Base-by-base conservation (phyloP, 1,140 invertebrate genomes). In the Centruroides sculpturatus region DNA sequence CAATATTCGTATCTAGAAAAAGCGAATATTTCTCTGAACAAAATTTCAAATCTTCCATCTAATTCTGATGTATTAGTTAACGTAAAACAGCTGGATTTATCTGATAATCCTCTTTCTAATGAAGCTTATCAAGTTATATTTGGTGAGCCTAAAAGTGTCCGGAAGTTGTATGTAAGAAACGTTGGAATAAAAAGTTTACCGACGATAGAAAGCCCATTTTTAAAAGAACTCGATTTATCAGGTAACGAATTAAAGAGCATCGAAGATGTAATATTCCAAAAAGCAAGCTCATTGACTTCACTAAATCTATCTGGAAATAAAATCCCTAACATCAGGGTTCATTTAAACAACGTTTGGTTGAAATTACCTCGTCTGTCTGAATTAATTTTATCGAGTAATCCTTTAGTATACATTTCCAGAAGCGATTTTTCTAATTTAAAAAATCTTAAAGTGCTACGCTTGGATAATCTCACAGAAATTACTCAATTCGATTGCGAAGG, bases 61-160 rank as follows among this genome's bases (percentile, higher is more conserved):
- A 89, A 92, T 70, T 84, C 89, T 47, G 85, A 84, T 68, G 83
- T 90, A 1, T 83, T 93, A 74, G 85, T 88, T 3, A 92, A 88
- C 70, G 84, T 92, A 1, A 93, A 93, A 71, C 80, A 83, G 60
- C 75, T 94, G 0, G 89, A 93, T 75, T 72, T 94, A 1, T 91
- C 87, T 3, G 86, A 83, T 64, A 94, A 93, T 78, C 86, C 87
- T 0, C 72, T 94, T 1, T 82, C 83, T 5, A 72, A 79, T 57
- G 82, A 85, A 64, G 81, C 89, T 0, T 77, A 92, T 4, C 76
- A 72, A 9, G 85, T 85, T 69, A 81, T 94, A 48, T 71, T 94
- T 0, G 85, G 84, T 52, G 89, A 93, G 70, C 89, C 89, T 0
- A 94, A 93, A 77, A 89, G 89, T 0, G 82, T 90, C 0, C 73